Percentiles rank a stretch among this genome's conserved stretches.
These are phyloP conservation scores for Myotis lucifugus DNA, from an alignment of 2,113 vertebrate species.

Conservation along the genomic window DNA sequence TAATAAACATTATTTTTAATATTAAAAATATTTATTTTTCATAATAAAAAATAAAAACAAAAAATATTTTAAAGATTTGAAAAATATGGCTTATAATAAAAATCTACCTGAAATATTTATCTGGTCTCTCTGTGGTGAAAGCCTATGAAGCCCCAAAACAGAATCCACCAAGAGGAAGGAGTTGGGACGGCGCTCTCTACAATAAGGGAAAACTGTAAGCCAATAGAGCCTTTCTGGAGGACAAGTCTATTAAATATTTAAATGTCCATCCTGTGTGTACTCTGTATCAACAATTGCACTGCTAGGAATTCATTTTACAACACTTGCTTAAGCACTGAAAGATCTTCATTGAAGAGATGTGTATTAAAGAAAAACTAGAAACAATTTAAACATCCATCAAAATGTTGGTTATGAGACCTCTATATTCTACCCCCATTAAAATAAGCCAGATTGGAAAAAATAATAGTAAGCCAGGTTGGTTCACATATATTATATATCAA, in stretches of 20 bases:
- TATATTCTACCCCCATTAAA: neutral
- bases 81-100: neutral
- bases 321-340: neutral
- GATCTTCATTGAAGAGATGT: neutral
- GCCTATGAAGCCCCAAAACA: neutral
- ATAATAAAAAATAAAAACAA: neutral
- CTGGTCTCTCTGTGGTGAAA: neutral
- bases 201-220: neutral
- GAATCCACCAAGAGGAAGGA: neutral
- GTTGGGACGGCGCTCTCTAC: neutral
- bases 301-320: neutral
- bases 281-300: neutral
- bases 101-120: constrained; percentile 6
- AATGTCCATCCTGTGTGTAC: neutral
- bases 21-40: neutral
- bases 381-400: neutral
- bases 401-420: neutral
- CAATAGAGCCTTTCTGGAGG: neutral
- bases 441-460: neutral
- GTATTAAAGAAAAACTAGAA: constrained; percentile 2
- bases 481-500: neutral
- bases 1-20: neutral
- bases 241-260: constrained; percentile 17
- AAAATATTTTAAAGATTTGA: neutral
- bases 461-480: neutral